Evolutionary conservation across 1,140 invertebrate genomes (phyloP), one percentile per base, ranked within the genome.

Genomic region (Muscidifurax raptorellus): DNA sequence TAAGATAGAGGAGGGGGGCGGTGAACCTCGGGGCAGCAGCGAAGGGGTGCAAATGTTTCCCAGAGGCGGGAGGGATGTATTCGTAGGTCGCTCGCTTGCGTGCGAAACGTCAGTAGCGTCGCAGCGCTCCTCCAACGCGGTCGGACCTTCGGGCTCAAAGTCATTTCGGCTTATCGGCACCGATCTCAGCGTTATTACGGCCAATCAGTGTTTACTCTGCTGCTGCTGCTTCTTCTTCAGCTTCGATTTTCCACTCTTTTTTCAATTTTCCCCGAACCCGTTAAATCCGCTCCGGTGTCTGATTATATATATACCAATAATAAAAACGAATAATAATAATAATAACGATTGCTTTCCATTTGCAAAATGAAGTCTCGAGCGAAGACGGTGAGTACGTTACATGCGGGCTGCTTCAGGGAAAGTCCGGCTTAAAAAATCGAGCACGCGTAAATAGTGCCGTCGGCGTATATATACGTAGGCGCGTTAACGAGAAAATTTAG

Each of bases 81-180:
- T 85, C 80, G 86, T 82, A 87, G 88, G 87, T 88, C 72, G 87
- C 80, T 86, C 86, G 90, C 88, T 89, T 86, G 89, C 89, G 89
- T 87, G 89, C 84, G 86, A 87, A 88, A 87, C 88, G 88, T 85
- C 90, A 91, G 90, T 91, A 88, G 88, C 88, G 86, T 88, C 89
- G 89, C 89, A 89, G 88, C 90, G 88, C 86, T 83, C 89, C 88
- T 80, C 85, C 86, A 87, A 87, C 83, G 86, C 88, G 89, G 90
- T 89, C 87, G 86, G 83, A 83, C 85, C 75, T 28, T 40, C 74
- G 27, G 13, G 25, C 66, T 69, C 66, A 1, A 13, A 27, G 27
- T 69, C 22, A 25, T 66, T 66, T 22, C n/a, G 36, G 28, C 72
- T 75, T 75, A 75, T 75, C 72, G 15, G 36, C n/a, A n/a, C 72